Base-by-base conservation (phyloP, 2,888 invertebrate species). In the Eupithecia inturbata region DNA sequence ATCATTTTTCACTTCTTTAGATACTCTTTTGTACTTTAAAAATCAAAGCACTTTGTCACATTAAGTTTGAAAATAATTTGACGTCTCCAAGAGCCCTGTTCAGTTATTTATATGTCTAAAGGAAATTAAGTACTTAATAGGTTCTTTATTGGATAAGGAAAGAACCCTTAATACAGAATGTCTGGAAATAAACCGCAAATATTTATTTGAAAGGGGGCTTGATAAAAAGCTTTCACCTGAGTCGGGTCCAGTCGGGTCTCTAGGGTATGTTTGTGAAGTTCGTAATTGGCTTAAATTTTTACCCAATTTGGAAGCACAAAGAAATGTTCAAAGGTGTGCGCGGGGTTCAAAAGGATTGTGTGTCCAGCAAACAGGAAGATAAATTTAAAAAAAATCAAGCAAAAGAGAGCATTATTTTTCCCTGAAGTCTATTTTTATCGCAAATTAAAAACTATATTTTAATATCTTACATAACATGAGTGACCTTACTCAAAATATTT, bases 211-310 rank as follows among this genome's bases (percentile, higher is more conserved):
- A 28, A 28, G 26, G 31, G 62, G 62, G 57, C 62, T 26, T 53
- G 60, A 22, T 63, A 69, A 69, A 41, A 53, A 26, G 36, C 57
- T 72, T 74, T 77, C 72, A 57, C 57, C 74, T 77, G 73, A 77
- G 73, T 82, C 67, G 66, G 53, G 41, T 41, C 2, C n/a, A 6
- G n/a, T 16, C 19, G 49, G 62, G 49, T 64, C 63, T n/a, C n/a
- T n/a, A n/a, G n/a, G n/a, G n/a, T n/a, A 63, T 36, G 28, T 49
- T 45, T 45, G 49, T 31, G 49, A 68, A 68, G 41, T 68, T 19
- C 62, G 62, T 62, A 62, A 62, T 62, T 62, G 31, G 62, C 31
- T 31, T 62, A 57, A 62, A 62, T 31, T 62, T 62, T 62, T 62
- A 62, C 31, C 31, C 28, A 62, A 62, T 62, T 62, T 62, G 62